These are phyloP conservation scores for Prinia subflava DNA, from an alignment of 2,113 vertebrate genomes.

Conservation along the genomic window DNA sequence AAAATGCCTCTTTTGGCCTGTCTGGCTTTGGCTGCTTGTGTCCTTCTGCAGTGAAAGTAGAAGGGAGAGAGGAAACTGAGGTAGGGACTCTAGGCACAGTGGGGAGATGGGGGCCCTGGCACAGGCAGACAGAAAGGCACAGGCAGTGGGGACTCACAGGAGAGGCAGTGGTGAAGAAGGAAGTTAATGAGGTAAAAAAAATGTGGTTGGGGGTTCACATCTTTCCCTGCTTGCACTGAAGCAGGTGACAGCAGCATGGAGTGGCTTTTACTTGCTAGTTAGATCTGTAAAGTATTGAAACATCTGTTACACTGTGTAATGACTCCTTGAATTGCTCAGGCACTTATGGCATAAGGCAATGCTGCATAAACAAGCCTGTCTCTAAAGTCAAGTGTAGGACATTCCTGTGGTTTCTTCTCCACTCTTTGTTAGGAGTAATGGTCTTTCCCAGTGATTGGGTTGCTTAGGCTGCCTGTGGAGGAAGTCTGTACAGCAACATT, in stretches of 20 bases:
- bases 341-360: background rate
- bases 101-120: background rate
- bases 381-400: background rate
- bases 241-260: background rate
- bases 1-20: background rate
- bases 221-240: background rate
- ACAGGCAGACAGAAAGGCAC: background rate
- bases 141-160: background rate
- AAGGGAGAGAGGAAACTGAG: background rate
- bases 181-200: background rate
- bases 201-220: background rate
- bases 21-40: background rate
- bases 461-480: background rate
- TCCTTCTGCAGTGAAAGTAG: background rate
- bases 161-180: background rate
- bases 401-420: background rate
- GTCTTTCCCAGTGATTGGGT: background rate
- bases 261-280: background rate
- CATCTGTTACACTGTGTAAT: background rate
- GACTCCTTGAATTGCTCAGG: background rate
- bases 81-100: no score
- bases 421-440: background rate
- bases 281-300: conserved; percentile 5
- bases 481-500: background rate
- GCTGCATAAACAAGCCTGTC: background rate